phyloP scores from a whole-genome alignment of 2,113 vertebrate species.

The Vidua chalybeata region DNA sequence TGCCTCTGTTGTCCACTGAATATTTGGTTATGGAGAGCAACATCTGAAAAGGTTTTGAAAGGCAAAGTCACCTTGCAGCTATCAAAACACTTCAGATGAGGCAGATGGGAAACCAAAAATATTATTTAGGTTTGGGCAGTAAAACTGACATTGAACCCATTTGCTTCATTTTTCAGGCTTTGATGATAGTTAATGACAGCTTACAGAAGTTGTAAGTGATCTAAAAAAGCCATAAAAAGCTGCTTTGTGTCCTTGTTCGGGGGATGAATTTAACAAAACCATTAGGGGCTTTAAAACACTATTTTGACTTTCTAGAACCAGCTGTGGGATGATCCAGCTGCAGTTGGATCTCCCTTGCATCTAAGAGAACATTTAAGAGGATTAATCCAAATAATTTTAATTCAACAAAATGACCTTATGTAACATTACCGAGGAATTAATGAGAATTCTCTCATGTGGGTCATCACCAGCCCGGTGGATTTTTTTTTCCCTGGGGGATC shows the following conservation, averaged over 20 bases:
- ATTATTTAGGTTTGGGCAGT: constrained; percentile 49
- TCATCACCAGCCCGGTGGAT: neutral
- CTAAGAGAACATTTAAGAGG: constrained; percentile 54
- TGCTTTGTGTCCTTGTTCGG: constrained; percentile 44
- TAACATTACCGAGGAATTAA: constrained; percentile 18
- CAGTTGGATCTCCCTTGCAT: constrained; percentile 25
- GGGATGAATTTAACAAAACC: constrained; percentile 51
- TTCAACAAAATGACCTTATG: constrained; percentile 31
- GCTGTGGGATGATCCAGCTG: constrained; percentile 9
- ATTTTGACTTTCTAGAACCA: constrained; percentile 44
- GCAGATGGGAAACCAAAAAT: constrained; percentile 60
- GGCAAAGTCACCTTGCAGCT: constrained; percentile 57
- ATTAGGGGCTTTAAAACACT: constrained; percentile 50
- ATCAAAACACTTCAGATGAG: constrained; percentile 37
- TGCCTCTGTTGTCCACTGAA: neutral
- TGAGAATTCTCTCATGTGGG: constrained; percentile 41
- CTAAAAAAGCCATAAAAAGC: constrained; percentile 52
- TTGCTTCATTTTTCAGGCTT: constrained; percentile 40
- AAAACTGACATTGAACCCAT: constrained; percentile 60
- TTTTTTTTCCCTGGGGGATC: neutral
- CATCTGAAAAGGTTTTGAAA: constrained; percentile 17
- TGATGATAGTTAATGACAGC: constrained; percentile 58
- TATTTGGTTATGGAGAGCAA: neutral
- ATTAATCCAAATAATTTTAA: constrained; percentile 70
- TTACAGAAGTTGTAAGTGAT: constrained; percentile 51